phyloP scores from a whole-genome alignment of 2,113 vertebrate species.

The Caranx melampygus region DNA sequence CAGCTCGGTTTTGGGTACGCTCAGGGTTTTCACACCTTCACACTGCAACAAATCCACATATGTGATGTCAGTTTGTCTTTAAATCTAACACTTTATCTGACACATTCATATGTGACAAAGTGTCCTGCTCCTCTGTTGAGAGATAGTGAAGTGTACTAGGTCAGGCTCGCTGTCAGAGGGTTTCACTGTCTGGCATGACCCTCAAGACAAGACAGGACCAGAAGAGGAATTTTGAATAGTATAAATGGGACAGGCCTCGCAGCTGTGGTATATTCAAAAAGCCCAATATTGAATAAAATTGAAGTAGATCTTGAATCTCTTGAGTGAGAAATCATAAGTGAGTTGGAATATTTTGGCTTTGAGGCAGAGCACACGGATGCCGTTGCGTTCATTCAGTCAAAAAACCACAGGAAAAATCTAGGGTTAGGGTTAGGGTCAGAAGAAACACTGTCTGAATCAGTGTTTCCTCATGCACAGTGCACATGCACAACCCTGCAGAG shows the following conservation, averaged over 20 bases:
- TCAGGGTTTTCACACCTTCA: neutral
- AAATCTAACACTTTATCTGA: neutral
- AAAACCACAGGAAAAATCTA: neutral
- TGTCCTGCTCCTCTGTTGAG: no score
- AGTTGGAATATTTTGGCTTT: no score
- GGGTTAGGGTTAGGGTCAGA: no score
- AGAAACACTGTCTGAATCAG: neutral
- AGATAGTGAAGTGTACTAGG: no score
- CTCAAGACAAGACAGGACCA: neutral
- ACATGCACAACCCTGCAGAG: neutral
- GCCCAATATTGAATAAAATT: neutral
- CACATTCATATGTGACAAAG: no score
- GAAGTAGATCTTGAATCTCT: neutral
- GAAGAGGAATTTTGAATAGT: neutral
- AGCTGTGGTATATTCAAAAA: neutral
- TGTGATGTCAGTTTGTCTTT: neutral
- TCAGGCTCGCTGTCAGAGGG: no score
- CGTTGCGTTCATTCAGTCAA: neutral
- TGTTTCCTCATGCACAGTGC: neutral
- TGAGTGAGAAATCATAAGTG: no score
- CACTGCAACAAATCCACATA: neutral
- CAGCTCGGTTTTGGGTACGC: constrained; percentile 89
- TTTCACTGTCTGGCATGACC: no score
- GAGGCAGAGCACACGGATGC: neutral
- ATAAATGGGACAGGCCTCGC: neutral